Evolutionary conservation across 2,797 vertebrate species (phyloP).

Genomic region (Propithecus perrieri): DNA sequence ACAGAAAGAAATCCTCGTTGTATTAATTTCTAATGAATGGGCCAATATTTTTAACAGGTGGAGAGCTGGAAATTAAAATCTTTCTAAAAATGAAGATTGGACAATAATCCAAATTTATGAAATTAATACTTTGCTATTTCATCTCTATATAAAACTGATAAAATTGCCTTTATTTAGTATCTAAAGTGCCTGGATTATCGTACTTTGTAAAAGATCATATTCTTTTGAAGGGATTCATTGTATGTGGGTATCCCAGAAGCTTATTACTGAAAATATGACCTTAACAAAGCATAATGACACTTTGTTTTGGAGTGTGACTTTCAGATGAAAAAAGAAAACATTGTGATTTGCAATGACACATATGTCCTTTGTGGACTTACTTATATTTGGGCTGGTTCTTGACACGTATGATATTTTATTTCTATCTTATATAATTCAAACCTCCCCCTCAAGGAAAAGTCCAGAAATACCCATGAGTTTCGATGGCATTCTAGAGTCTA

Average conservation of each 20-base stretch:
- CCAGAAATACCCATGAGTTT: not conserved
- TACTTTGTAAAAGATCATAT: not conserved
- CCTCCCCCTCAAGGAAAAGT: not conserved
- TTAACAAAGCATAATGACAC: not conserved
- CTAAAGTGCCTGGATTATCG: not conserved
- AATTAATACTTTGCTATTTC: not conserved
- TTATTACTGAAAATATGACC: not conserved
- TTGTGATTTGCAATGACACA: not conserved
- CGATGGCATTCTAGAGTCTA: not conserved
- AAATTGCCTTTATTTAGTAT: not conserved
- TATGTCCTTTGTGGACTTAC: not conserved
- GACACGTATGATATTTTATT: not conserved
- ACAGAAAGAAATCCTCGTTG: not conserved
- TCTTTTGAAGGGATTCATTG: not conserved
- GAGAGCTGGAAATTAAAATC: not conserved
- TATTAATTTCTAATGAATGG: not conserved
- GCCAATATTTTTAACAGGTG: not conserved
- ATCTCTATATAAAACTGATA: not conserved
- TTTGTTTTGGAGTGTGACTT: not conserved
- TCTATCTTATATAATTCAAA: not conserved
- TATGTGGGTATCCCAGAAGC: not conserved
- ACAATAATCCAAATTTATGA: not conserved
- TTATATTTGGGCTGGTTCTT: not conserved
- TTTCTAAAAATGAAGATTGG: not conserved
- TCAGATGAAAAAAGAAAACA: not conserved